Percentiles rank a stretch among this genome's conserved stretches.
Evolutionary conservation across 92 coral and sea anemone genomes (phyloP).

Genomic region (Desmophyllum pertusum): DNA sequence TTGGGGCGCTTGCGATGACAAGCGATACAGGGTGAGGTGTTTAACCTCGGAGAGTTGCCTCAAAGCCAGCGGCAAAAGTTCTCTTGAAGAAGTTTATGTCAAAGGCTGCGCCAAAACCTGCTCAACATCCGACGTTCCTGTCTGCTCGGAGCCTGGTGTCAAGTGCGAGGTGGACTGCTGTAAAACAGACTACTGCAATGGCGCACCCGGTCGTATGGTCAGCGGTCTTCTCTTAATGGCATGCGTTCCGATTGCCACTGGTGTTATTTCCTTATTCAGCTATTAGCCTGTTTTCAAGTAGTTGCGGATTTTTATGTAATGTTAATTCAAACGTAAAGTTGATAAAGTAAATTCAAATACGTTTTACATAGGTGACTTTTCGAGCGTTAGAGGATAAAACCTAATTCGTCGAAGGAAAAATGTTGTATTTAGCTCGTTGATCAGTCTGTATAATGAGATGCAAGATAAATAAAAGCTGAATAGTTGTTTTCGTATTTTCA

Average conservation of each 20-base stretch:
- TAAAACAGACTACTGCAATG: slow-evolving; percentile 8
- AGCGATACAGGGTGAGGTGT: not conserved
- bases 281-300: not conserved
- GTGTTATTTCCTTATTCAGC: not conserved
- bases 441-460: no score
- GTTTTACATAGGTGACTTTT: not conserved
- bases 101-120: slow-evolving; percentile 7
- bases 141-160: not conserved
- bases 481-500: no score
- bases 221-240: slow-evolving; percentile 7
- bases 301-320: not conserved
- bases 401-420: no score
- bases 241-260: not conserved
- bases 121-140: not conserved
- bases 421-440: no score
- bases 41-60: not conserved
- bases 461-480: no score
- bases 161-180: slow-evolving; percentile 2
- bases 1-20: not conserved
- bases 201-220: not conserved
- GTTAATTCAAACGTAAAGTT: not conserved
- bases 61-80: not conserved
- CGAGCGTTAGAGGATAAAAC: no score
- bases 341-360: not conserved
- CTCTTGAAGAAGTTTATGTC: not conserved